Evolutionary conservation across 2,888 invertebrate species (phyloP), one percentile per base, ranked within the genome.

Genomic region (Zhuqinia jingwanae): DNA sequence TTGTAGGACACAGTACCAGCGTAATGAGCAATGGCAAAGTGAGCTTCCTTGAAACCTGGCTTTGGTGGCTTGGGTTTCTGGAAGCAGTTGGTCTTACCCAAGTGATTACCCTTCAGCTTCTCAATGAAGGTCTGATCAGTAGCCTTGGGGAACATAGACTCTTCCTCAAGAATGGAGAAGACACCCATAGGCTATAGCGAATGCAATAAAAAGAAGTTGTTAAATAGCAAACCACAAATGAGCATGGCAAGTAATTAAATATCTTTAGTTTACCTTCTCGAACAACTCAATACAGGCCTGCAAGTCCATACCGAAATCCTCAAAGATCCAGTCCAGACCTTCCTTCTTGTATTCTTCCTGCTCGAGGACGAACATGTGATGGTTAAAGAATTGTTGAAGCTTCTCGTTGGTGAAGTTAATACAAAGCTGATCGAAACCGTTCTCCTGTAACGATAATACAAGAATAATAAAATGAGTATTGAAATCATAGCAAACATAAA

Each of bases 381-480:
- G 98, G 94, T 98, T 98, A 96, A 98, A 98, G 95, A 98, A 98
- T 94, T 98, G 98, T 94, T 98, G 98, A 92, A 98, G 95, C 94
- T 98, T 97, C 94, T 98, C 98, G 93, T 98, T 98, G 93, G 98
- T 98, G 95, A 98, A 98, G 95, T 98, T 98, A 47, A 88, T 88
- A 95, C 98, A 98, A 93, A 98, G 95, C 95, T 98, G 98, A 95
- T 98, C 98, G 95, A 98, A 98, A 93, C 97, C 97, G 95, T 98
- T 98, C 95, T 92, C 96, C 96, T 96, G 94, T 93, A 70, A 47
- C 25, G 45, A 15, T 53, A 22, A n/a, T 2, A n/a, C 5, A 70
- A 20, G 45, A 22, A 30, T 25, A 15, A 45, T n/a, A 30, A 22
- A n/a, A 50, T 70, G 1, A 58, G 27, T 58, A 58, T 25, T 1